These are phyloP conservation scores for Trachelus iudaicus DNA, from an alignment of 2,888 invertebrate genomes.

Conservation along the genomic window DNA sequence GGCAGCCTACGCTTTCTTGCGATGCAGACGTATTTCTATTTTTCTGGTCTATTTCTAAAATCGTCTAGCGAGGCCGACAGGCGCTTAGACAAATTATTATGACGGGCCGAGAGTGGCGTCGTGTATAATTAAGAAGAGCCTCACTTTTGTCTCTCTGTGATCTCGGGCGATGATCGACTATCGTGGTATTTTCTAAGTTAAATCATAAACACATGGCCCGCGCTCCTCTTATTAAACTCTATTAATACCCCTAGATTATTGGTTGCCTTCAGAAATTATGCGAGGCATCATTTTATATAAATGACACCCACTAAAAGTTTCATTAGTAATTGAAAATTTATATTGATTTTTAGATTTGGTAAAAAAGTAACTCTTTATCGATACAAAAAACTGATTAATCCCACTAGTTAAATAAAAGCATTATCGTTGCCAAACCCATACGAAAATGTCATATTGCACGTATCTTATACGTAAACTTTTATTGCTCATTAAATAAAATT, in stretches of 20 bases:
- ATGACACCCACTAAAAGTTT: not conserved
- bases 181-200: not conserved
- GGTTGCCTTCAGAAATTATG: not conserved
- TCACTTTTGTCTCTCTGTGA: slow-evolving; percentile 2
- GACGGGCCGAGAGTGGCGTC: not conserved
- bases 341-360: not conserved
- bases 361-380: not conserved
- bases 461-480: no score
- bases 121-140: slow-evolving; percentile 3
- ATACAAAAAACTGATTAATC: no score
- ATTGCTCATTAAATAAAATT: no score
- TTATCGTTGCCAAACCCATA: not conserved
- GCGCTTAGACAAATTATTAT: slow-evolving; percentile 3
- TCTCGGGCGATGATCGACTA: slow-evolving; percentile 1
- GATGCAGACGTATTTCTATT: not conserved
- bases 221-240: not conserved
- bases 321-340: not conserved
- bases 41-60: slow-evolving; percentile 1
- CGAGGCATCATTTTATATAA: not conserved
- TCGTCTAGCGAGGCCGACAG: slow-evolving; percentile 8
- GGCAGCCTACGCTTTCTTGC: not conserved
- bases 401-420: no score
- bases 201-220: not conserved
- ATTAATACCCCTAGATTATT: not conserved
- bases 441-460: not conserved